Base-by-base conservation (phyloP, 2,888 invertebrate species). In the Xestia sexstrigata region DNA sequence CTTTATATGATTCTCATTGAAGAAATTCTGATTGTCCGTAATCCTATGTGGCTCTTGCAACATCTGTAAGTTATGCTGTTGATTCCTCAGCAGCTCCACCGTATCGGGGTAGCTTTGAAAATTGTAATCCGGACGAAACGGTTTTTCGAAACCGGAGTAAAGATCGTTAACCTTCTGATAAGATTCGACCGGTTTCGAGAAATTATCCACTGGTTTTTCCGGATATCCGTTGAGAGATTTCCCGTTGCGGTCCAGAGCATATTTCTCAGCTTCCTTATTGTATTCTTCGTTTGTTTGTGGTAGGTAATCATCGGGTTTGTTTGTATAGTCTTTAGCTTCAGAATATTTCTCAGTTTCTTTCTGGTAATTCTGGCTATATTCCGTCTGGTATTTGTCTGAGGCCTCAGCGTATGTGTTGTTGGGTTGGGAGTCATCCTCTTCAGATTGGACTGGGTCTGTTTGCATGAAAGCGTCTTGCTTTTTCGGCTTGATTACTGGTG, bases 401-500 rank as follows among this genome's bases (percentile, higher is more conserved):
- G 90, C 88, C 65, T 92, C 94, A n/a, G 93, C 94, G 71, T 94
- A 93, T 5, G 91, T 93, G 79, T 93, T 93, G 84, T 94, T 93
- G 0, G 93, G 92, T 71, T 93, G 93, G 0, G 92, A 90, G 2
- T 95, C 94, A 5, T 95, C 95, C 7, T 95, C 96, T 6, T 95
- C 95, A 0, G 93, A 93, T 0, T 90, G 91, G 0, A 95, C 92
- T 0, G 97, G 96, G 78, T 97, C 97, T 0, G 97, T 97, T 82
- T 97, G 97, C 95, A 97, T 97, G 69, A 95, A 90, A 0, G 97
- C 97, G 78, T 97, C 97, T 60, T 96, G 96, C 58, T 96, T 97
- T 45, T 93, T 93, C 0, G 96, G 95, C 77, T 94, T 96, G 0
- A 85, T 52, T 0, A 42, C 52, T 15, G 78, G 30, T 1, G 76